A percentile compares a stretch with the other conserved stretches of the same genome.
phyloP scores from a whole-genome alignment of 2,888 invertebrate species.

The Nephrocerus scutellatus region DNA sequence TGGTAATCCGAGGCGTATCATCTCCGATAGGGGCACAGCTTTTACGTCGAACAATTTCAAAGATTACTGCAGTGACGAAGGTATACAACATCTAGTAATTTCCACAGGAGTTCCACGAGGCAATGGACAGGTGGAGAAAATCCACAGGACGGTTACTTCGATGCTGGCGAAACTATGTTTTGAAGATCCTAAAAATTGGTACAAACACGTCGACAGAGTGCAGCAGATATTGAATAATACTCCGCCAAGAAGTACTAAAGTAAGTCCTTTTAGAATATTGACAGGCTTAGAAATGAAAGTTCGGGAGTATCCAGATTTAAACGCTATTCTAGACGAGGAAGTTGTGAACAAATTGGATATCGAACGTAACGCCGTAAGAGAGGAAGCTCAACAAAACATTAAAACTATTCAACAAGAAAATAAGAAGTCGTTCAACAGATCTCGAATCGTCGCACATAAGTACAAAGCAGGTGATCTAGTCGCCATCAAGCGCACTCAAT shows the following conservation, averaged over 20 bases:
- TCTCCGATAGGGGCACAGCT: slow-evolving; percentile 38
- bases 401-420: slow-evolving; percentile 6
- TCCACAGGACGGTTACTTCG: slow-evolving; percentile 32
- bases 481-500: slow-evolving; percentile 15
- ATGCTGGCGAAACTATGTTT: slow-evolving; percentile 36
- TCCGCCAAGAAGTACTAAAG: slow-evolving; percentile 2
- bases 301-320: too few species aligned
- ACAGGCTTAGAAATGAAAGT: too few species aligned
- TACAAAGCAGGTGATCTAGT: slow-evolving; percentile 8
- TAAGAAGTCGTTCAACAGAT: slow-evolving; percentile 4
- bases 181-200: too few species aligned
- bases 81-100: slow-evolving; percentile 28
- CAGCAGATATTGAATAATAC: slow-evolving; percentile 22
- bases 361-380: not conserved
- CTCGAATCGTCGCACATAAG: not conserved
- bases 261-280: too few species aligned
- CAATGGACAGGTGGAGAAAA: slow-evolving; percentile 37
- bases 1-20: slow-evolving; percentile 29
- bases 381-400: slow-evolving; percentile 5
- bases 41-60: slow-evolving; percentile 39
- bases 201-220: slow-evolving; percentile 21
- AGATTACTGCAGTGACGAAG: slow-evolving; percentile 31
- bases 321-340: too few species aligned
- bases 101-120: slow-evolving; percentile 30
- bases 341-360: not conserved